Percentiles rank a stretch among this genome's conserved stretches.
phyloP scores from a whole-genome alignment of 2,797 vertebrate genomes.

The Megalops cyprinoides region DNA sequence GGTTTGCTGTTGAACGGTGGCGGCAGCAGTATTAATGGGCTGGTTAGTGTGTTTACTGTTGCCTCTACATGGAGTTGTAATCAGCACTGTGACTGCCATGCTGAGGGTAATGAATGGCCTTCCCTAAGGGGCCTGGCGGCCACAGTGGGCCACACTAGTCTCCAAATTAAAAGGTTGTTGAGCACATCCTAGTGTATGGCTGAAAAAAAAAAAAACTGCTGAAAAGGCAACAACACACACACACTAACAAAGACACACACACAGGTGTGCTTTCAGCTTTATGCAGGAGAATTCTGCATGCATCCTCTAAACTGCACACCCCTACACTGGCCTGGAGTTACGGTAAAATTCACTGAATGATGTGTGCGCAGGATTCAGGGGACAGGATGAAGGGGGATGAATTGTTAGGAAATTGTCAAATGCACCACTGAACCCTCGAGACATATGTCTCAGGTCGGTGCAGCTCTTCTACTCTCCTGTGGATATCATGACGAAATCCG shows the following conservation, averaged over 20 bases:
- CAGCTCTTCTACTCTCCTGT: background rate
- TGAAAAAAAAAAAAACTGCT: background rate
- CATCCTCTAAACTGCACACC: background rate
- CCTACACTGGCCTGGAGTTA: background rate
- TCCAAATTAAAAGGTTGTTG: constrained; percentile 23
- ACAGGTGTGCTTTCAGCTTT: background rate
- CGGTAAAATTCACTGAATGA: background rate
- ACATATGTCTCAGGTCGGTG: constrained; percentile 26
- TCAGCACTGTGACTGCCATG: background rate
- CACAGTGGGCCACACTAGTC: background rate
- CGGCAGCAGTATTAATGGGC: constrained; percentile 17
- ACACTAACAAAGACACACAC: background rate
- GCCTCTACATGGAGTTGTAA: constrained; percentile 23
- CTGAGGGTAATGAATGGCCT: constrained; percentile 16
- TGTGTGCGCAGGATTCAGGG: background rate
- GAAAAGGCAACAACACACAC: background rate
- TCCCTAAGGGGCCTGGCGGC: background rate
- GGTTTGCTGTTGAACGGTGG: constrained; percentile 1
- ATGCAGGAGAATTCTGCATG: background rate
- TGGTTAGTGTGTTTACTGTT: constrained; percentile 16
- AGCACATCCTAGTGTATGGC: background rate
- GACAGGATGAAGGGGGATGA: constrained; percentile 7
- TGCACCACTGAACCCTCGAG: constrained; percentile 21
- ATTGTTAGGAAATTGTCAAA: constrained; percentile 21
- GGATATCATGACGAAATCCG: constrained; percentile 65